Evolutionary conservation across 2,888 invertebrate species (phyloP), one percentile per base, ranked within the genome.

Genomic region (Mycalesis mineus): DNA sequence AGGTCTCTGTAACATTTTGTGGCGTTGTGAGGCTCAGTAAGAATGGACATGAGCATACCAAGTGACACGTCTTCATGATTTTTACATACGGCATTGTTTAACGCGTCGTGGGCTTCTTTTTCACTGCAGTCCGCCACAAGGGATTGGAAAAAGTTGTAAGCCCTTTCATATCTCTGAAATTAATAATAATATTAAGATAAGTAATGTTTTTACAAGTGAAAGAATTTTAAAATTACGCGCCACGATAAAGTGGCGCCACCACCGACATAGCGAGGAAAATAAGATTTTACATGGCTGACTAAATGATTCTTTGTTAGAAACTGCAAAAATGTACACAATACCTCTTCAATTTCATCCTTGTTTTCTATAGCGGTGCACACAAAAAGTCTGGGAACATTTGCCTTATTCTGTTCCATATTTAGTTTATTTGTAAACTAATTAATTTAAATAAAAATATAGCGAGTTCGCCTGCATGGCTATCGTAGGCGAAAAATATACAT

Each of bases 31-130:
- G 95, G 94, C 78, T 98, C 98, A 17, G 95, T 94, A 64, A 98
- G 91, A 72, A 98, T 97, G 58, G 94, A 93, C 82, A 96, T 96
- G 60, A 98, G 89, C 78, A 98, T 92, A 53, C 98, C 98, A 66
- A 97, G 87, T 55, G 96, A 97, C 60, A 98, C 95, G 74, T 98
- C 98, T 82, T 98, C 98, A 89, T 98, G 97, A 73, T 95, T 95
- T 83, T 97, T 96, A 77, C 96, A 94, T 65, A 97, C 95, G 63
- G 96, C 94, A 81, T 95, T 96, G 77, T 96, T 97, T 51, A 98
- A 91, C 31, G 95, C 94, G 81, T 98, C 98, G 80, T 98, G 97
- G 71, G 96, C 94, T 88, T 98, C 98, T 77, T 97, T 96, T 75
- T 98, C 98, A 71, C 96, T 97, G 72, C 96, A 92, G 68, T 96